Evolutionary conservation across 2,888 invertebrate genomes (phyloP), one percentile per base, ranked within the genome.

Genomic region (Drosophila mercatorum): DNA sequence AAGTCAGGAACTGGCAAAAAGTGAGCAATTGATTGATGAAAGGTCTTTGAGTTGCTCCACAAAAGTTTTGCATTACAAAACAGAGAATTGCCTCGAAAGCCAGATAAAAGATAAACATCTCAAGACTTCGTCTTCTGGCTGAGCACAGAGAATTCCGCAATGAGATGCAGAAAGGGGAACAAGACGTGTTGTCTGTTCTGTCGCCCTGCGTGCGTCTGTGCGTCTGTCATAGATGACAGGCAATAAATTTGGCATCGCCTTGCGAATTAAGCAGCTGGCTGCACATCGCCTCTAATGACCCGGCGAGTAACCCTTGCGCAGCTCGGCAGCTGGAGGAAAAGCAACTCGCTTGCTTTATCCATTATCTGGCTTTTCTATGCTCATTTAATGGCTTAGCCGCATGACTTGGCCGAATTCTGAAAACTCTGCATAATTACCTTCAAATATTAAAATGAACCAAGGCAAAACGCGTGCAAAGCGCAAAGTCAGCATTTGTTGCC

Each of bases 331-430:
- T 51, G 31, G 14, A 12, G 70, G 26, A 14, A 47, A 12, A 34
- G 2, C 53, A 40, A 14, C 7, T 41, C 41, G 11, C 28, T 22
- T 53, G 3, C 38, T 26, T 53, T 38, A 38, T 28, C 44, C 41
- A 43, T 28, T 31, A 34, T 44, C 34, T 44, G 46, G 36, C 28
- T 51, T 17, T 44, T 49, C 46, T 41, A 26, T 41, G 59, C 40
- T 40, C 66, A 69, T 82, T 81, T 64, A 75, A 87, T 83, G 82
- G 81, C 57, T 57, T 62, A 64, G 26, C 58, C 72, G 78, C 68
- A 83, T 83, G 83, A 83, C 80, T 84, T 79, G 88, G 85, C 76
- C 63, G 72, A 67, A 81, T 66, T 72, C 72, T 65, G 58, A 60
- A 72, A 72, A 66, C 60, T 77, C 47, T 12, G 70, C 77, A 70